phyloP scores from a whole-genome alignment of 2,888 invertebrate genomes.

The Ennomos erosarius region DNA sequence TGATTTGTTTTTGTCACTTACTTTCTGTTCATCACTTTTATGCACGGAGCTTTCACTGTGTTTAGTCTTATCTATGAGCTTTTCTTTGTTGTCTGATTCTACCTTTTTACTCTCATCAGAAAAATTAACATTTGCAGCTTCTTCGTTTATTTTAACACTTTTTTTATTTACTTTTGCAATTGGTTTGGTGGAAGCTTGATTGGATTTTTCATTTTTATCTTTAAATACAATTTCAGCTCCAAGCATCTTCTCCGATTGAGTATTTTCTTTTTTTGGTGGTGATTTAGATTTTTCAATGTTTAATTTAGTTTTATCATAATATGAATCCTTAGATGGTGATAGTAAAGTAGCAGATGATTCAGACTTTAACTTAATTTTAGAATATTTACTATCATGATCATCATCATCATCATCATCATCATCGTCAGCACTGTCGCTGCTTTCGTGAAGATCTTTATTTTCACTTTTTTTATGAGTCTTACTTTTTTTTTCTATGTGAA shows the following conservation, averaged over 20 bases:
- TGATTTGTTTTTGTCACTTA: slow-evolving; percentile 17
- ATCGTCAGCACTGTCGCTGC: slow-evolving; percentile 17
- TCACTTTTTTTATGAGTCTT: slow-evolving; percentile 23
- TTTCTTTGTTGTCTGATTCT: slow-evolving; percentile 33
- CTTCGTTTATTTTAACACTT: slow-evolving; percentile 1
- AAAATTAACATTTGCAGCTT: slow-evolving; percentile 1
- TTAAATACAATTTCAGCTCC: slow-evolving; percentile 1
- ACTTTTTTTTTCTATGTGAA: slow-evolving; percentile 22
- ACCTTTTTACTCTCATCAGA: slow-evolving; percentile 34
- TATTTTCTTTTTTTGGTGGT: slow-evolving; percentile 20
- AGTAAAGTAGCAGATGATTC: slow-evolving; percentile 1
- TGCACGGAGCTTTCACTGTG: slow-evolving; percentile 1
- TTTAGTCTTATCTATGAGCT: slow-evolving; percentile 17
- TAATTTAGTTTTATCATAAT: slow-evolving; percentile 29
- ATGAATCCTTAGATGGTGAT: slow-evolving; percentile 24
- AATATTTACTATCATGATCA: slow-evolving; percentile 36
- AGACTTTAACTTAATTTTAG: slow-evolving; percentile 10
- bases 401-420: slow-evolving; percentile 35
- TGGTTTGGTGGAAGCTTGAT: slow-evolving; percentile 8
- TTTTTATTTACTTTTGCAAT: slow-evolving; percentile 2
- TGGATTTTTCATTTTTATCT: slow-evolving; percentile 17
- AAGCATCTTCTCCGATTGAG: slow-evolving; percentile 13
- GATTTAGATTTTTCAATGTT: slow-evolving; percentile 24
- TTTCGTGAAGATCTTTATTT: slow-evolving; percentile 4
- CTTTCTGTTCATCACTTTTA: slow-evolving; percentile 20